A percentile compares a stretch with the other conserved stretches of the same genome.
Conservation (phyloP, 2,113 vertebrate species). For the Sinocyclocheilus rhinocerous region DNA sequence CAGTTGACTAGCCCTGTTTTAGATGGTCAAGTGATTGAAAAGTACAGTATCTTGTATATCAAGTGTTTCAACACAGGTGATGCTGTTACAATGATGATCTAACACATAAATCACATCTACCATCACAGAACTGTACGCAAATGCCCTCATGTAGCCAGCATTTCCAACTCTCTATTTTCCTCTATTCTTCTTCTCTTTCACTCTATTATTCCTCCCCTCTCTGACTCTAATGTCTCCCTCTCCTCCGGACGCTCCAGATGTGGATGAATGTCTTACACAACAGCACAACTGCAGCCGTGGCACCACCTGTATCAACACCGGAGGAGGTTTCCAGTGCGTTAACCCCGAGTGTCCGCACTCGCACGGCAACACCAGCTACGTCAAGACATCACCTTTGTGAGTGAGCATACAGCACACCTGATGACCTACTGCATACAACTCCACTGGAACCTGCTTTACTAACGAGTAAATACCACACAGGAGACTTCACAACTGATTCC, state of each 20-base stretch:
- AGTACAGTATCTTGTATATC: neutral
- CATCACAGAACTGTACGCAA: conserved; percentile 57
- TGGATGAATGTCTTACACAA: conserved; percentile 87
- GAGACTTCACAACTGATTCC: too few relatives aligned
- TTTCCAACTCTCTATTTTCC: neutral
- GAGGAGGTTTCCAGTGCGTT: conserved; percentile 90
- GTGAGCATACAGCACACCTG: conserved; percentile 54
- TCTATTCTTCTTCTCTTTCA: conserved; percentile 31
- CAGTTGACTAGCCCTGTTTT: neutral
- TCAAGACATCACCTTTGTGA: conserved; percentile 94
- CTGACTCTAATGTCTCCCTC: conserved; percentile 53
- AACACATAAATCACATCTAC: conserved; percentile 51
- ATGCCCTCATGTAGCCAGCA: neutral
- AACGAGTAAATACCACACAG: neutral
- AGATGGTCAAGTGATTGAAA: neutral
- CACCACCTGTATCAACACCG: conserved; percentile 88
- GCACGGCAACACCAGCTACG: conserved; percentile 84
- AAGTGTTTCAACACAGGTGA: neutral
- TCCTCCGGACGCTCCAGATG: conserved; percentile 80
- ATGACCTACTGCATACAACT: neutral
- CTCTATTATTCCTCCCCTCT: conserved; percentile 45
- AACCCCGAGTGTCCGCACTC: conserved; percentile 85
- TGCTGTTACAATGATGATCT: neutral
- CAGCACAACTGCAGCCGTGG: conserved; percentile 85
- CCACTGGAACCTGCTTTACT: neutral